phyloP scores from a whole-genome alignment of 2,113 vertebrate species.

The Phycodurus eques region DNA sequence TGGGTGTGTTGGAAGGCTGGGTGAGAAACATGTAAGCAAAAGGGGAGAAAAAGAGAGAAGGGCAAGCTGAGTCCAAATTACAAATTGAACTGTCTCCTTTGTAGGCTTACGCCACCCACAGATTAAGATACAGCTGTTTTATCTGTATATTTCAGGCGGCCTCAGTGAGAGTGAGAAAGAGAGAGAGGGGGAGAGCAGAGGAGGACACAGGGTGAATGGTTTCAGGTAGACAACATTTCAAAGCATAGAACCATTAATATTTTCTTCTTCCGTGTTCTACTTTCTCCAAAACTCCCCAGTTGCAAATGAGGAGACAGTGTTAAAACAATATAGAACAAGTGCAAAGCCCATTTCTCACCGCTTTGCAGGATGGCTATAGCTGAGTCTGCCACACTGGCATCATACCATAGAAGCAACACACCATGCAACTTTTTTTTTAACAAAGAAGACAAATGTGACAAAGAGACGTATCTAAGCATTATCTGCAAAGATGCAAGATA shows the following conservation, averaged over 20 bases:
- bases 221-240: constrained; percentile 27
- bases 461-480: background rate
- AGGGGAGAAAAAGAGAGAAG: constrained; percentile 18
- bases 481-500: background rate
- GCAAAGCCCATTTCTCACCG: too few species aligned
- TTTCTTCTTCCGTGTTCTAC: background rate
- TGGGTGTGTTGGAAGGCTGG: constrained; percentile 27
- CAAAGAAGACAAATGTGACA: background rate
- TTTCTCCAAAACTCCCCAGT: background rate
- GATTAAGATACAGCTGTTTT: constrained; percentile 66
- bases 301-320: too few species aligned
- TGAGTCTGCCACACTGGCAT: background rate
- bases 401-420: background rate
- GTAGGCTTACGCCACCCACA: constrained; percentile 59
- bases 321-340: too few species aligned
- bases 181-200: constrained; percentile 15
- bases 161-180: constrained; percentile 25
- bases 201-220: constrained; percentile 38
- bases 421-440: background rate
- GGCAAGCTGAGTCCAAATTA: constrained; percentile 49
- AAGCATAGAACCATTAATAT: constrained; percentile 7
- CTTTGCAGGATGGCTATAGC: background rate
- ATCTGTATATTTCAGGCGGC: constrained; percentile 57
- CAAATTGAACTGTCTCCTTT: constrained; percentile 63
- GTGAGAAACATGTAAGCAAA: constrained; percentile 14